Conservation (phyloP, 2,113 vertebrate species). For the Oncorhynchus clarkii region DNA sequence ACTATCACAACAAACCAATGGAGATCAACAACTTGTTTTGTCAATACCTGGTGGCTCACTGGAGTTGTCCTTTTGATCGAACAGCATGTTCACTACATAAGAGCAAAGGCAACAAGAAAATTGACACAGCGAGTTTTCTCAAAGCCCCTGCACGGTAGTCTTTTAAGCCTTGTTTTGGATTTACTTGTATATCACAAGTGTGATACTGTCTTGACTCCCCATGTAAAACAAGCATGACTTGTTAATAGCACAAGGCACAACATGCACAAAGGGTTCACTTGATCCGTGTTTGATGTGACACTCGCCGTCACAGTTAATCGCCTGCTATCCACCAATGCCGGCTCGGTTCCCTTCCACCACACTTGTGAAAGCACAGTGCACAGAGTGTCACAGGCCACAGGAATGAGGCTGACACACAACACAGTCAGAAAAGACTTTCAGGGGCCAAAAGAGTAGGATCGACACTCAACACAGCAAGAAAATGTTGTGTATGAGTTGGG, state of each 20-base stretch:
- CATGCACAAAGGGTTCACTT: conserved; percentile 19
- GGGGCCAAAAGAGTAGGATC: neutral
- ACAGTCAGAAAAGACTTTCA: neutral
- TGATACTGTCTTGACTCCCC: conserved; percentile 13
- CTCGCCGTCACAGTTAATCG: conserved; percentile 35
- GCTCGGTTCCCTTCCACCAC: neutral
- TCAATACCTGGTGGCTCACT: no score
- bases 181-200: neutral
- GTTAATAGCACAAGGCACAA: conserved; percentile 23
- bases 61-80: no score
- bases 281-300: conserved; percentile 43
- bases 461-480: no score
- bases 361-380: neutral
- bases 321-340: neutral
- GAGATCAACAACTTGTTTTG: neutral
- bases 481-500: no score
- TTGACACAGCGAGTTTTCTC: no score
- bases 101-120: no score
- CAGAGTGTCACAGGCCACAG: neutral
- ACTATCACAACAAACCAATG: neutral
- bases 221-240: neutral
- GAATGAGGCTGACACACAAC: neutral
- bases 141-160: no score
- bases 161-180: conserved; percentile 6
- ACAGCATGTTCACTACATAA: no score